Evolutionary conservation across 2,888 invertebrate species (phyloP).

Genomic region (Pecten maximus): DNA sequence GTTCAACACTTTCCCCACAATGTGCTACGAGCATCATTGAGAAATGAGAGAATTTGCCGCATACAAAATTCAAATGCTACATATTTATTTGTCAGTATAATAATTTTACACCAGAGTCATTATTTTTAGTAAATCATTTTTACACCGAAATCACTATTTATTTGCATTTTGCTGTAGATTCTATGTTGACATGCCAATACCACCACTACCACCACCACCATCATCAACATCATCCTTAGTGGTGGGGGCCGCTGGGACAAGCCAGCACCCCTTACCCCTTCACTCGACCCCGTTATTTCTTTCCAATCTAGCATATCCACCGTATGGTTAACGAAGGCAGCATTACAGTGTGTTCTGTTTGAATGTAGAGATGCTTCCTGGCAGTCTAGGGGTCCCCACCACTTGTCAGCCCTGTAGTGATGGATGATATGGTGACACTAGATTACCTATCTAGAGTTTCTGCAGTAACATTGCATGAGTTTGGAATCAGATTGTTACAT

Average conservation of each 20-base stretch:
- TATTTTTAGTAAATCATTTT: constrained; percentile 1
- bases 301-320: constrained; percentile 35
- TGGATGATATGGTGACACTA: not conserved
- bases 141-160: constrained; percentile 13
- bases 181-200: not conserved
- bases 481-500: constrained; percentile 26
- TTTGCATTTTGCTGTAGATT: constrained; percentile 31
- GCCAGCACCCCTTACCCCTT: constrained; percentile 18
- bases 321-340: constrained; percentile 28
- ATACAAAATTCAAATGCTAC: constrained; percentile 12
- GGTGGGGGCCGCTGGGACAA: not conserved
- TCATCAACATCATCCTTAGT: not conserved
- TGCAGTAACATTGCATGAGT: constrained; percentile 33
- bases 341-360: constrained; percentile 32
- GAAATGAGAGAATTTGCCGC: not conserved
- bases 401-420: not conserved
- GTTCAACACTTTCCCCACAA: not conserved
- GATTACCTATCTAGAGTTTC: constrained; percentile 5
- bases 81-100: not conserved
- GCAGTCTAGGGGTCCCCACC: not conserved
- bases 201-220: not conserved
- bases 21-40: not conserved
- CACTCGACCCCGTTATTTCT: constrained; percentile 26
- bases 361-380: constrained; percentile 33
- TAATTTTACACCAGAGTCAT: not conserved